Evolutionary conservation across 2,888 invertebrate species (phyloP).

Genomic region (Shargacucullia verbasci): DNA sequence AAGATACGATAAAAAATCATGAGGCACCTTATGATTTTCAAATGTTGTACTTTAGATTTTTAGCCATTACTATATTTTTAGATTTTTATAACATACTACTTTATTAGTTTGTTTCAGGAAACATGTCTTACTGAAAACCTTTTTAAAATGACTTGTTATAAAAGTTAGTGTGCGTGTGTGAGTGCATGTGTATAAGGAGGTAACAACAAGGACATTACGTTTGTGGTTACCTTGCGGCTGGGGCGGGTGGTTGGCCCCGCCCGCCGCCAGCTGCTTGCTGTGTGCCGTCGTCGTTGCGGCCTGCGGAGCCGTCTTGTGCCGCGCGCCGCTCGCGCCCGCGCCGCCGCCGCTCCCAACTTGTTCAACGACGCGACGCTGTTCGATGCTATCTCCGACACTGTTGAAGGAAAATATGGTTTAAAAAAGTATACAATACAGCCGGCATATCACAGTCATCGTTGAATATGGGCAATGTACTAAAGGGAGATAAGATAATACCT

Average conservation of each 20-base stretch:
- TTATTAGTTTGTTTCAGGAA: neutral
- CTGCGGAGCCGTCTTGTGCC: slow-evolving; percentile 81
- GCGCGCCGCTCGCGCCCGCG: slow-evolving; percentile 83
- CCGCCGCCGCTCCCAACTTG: slow-evolving; percentile 71
- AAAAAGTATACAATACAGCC: neutral
- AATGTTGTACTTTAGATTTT: too few species aligned
- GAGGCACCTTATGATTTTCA: too few species aligned
- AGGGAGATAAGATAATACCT: too few species aligned
- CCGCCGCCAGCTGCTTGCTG: slow-evolving; percentile 94
- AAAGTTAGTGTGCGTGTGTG: slow-evolving; percentile 23
- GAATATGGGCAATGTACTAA: too few species aligned
- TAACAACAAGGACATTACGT: slow-evolving; percentile 85
- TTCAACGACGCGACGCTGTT: slow-evolving; percentile 70
- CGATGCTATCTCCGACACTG: slow-evolving; percentile 87
- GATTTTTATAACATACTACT: neutral
- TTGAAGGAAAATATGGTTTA: slow-evolving; percentile 19
- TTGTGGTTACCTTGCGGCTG: slow-evolving; percentile 90
- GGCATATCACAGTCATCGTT: too few species aligned
- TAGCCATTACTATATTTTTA: too few species aligned
- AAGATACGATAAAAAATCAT: too few species aligned
- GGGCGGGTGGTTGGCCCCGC: slow-evolving; percentile 91
- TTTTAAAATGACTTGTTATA: slow-evolving; percentile 18
- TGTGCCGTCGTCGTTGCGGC: slow-evolving; percentile 93
- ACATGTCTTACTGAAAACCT: neutral
- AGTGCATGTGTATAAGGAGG: slow-evolving; percentile 59